These are phyloP conservation scores for Pipistrellus pipistrellus DNA, from an alignment of 2,797 vertebrate species.

Conservation along the genomic window DNA sequence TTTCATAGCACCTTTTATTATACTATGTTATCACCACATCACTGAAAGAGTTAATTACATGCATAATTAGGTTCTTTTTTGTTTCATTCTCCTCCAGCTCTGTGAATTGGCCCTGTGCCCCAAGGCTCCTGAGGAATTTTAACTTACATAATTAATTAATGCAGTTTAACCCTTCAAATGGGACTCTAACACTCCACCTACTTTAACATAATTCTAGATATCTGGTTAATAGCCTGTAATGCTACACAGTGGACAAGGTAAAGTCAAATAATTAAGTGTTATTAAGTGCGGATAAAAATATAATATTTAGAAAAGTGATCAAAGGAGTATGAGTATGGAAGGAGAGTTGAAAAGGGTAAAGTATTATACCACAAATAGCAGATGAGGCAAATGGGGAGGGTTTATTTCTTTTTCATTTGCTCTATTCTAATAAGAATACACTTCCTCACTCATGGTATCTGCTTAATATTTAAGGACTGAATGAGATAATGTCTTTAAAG, in stretches of 20 bases:
- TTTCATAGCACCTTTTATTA: background rate
- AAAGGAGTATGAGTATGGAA: background rate
- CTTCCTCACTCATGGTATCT: slow-evolving; percentile 9
- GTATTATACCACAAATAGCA: background rate
- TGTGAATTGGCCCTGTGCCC: slow-evolving; percentile 74
- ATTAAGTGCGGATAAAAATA: background rate
- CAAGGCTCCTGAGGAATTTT: slow-evolving; percentile 68
- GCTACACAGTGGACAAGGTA: background rate
- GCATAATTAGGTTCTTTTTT: slow-evolving; percentile 58
- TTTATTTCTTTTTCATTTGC: background rate
- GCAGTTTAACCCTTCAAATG: slow-evolving; percentile 77
- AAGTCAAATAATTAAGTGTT: slow-evolving; percentile 2
- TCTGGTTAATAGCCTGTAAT: slow-evolving; percentile 15
- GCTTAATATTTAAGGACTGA: slow-evolving; percentile 72
- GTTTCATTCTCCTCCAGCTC: slow-evolving; percentile 38
- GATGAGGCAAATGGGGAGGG: background rate
- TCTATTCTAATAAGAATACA: background rate
- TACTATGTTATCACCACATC: background rate
- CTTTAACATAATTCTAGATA: slow-evolving; percentile 33
- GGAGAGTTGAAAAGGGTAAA: background rate
- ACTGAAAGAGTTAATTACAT: slow-evolving; percentile 76
- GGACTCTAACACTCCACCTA: slow-evolving; percentile 29
- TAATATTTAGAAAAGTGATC: background rate
- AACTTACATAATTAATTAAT: slow-evolving; percentile 78
- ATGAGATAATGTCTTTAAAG: slow-evolving; percentile 69